Evolutionary conservation across 1,140 invertebrate genomes (phyloP).

Genomic region (Diorhabda sublineata): DNA sequence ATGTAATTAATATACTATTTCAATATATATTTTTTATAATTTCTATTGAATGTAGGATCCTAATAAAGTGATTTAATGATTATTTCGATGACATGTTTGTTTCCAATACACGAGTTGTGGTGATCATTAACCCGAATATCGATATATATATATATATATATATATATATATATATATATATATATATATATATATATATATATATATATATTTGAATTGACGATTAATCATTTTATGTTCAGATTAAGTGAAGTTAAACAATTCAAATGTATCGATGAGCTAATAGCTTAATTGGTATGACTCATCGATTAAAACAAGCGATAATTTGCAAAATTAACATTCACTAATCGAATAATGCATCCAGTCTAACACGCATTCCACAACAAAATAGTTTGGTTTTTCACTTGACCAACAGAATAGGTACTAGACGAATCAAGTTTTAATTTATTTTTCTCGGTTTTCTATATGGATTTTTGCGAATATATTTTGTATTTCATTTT

Average conservation of each 20-base stretch:
- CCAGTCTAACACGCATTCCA: constrained; percentile 14
- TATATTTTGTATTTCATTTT: too few relatives aligned
- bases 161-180: too few relatives aligned
- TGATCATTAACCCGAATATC: constrained; percentile 20
- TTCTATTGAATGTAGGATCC: neutral
- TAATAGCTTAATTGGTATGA: constrained; percentile 25
- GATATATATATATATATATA: neutral
- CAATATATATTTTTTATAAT: too few relatives aligned
- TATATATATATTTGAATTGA: constrained; percentile 13
- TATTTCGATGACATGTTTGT: neutral
- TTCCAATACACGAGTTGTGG: neutral
- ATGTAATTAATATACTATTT: too few relatives aligned
- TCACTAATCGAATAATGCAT: constrained; percentile 19
- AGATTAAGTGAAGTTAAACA: constrained; percentile 21
- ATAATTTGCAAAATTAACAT: constrained; percentile 24
- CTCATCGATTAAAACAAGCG: constrained; percentile 24
- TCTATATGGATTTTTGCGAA: too few relatives aligned
- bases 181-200: too few relatives aligned
- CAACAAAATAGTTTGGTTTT: neutral
- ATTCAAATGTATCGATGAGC: constrained; percentile 25
- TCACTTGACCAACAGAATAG: neutral
- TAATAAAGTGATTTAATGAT: neutral
- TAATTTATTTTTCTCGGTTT: too few relatives aligned
- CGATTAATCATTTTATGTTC: constrained; percentile 21
- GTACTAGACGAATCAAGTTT: too few relatives aligned